Percentiles rank a stretch among this genome's conserved stretches.
phyloP scores from a whole-genome alignment of 2,888 invertebrate genomes.

The Rhorus exstirpatorius region DNA sequence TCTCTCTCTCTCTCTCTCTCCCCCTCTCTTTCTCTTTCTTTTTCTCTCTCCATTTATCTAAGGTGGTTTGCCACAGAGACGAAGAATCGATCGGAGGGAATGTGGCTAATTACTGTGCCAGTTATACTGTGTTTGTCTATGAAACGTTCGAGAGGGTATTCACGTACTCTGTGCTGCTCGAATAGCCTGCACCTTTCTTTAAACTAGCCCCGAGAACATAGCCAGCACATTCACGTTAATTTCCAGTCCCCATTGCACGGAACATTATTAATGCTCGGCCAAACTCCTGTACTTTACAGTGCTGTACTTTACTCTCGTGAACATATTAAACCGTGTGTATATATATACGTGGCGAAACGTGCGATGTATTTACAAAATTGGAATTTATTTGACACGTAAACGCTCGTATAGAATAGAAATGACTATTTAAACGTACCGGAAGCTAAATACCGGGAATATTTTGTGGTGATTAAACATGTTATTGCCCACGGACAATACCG shows the following conservation, averaged over 20 bases:
- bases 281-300: slow-evolving; percentile 15
- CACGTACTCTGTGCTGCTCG: slow-evolving; percentile 7
- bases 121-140: background rate
- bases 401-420: too few species aligned
- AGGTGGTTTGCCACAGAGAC: background rate
- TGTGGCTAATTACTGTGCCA: background rate
- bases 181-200: slow-evolving; percentile 58
- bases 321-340: background rate
- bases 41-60: background rate
- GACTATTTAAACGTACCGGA: too few species aligned
- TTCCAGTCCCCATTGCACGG: slow-evolving; percentile 4
- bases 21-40: too few species aligned
- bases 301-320: background rate
- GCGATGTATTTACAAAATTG: background rate
- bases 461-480: too few species aligned
- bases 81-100: background rate
- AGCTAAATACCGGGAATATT: too few species aligned
- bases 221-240: slow-evolving; percentile 13
- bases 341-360: background rate
- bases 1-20: background rate
- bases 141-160: slow-evolving; percentile 17
- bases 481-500: too few species aligned
- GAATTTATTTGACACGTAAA: background rate
- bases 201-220: slow-evolving; percentile 26
- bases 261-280: slow-evolving; percentile 1